Conservation (phyloP, 2,888 invertebrate genomes). For the Lasioglossum villosulum region DNA sequence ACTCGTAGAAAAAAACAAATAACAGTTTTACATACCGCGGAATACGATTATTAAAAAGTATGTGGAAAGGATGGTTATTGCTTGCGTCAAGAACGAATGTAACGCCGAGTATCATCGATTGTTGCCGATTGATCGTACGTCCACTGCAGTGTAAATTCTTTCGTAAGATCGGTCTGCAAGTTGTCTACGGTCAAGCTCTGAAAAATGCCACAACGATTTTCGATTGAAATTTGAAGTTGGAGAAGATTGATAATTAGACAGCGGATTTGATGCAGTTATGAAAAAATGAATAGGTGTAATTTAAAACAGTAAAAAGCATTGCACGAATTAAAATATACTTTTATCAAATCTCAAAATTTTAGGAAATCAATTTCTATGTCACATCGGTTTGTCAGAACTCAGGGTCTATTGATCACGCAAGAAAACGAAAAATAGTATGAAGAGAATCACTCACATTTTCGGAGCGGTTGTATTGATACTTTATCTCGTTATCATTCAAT, state of each 20-base stretch:
- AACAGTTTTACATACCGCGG: background rate
- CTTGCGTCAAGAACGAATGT: background rate
- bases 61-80: background rate
- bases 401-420: background rate
- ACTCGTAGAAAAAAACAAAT: background rate
- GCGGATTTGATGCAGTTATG: too few relatives aligned
- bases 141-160: constrained; percentile 72
- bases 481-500: constrained; percentile 74
- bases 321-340: too few relatives aligned
- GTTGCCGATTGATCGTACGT: constrained; percentile 25
- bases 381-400: too few relatives aligned
- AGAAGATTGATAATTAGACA: too few relatives aligned
- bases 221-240: background rate
- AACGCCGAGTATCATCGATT: background rate
- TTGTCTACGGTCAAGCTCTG: constrained; percentile 70
- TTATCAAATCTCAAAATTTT: too few relatives aligned
- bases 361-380: too few relatives aligned
- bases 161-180: constrained; percentile 69
- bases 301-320: too few relatives aligned
- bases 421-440: background rate
- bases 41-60: background rate
- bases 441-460: constrained; percentile 70
- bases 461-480: constrained; percentile 71
- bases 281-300: too few relatives aligned
- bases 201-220: constrained; percentile 43